These are phyloP conservation scores for Hippopotamus amphibius DNA, from an alignment of 2,113 vertebrate genomes.

Conservation along the genomic window DNA sequence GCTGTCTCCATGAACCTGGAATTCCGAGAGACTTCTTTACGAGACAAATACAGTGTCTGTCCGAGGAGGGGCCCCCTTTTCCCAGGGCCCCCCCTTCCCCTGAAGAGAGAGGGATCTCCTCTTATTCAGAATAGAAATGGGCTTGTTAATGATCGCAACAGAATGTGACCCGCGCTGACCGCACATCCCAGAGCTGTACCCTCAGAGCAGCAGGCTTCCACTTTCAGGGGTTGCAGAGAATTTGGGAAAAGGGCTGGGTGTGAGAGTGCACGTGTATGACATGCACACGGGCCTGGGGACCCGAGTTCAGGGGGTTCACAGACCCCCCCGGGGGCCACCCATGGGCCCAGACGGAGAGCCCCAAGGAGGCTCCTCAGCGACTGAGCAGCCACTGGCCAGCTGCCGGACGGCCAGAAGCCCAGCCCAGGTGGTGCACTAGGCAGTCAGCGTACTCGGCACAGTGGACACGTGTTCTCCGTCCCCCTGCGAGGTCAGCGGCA, in stretches of 20 bases:
- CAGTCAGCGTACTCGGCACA: neutral
- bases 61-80: neutral
- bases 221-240: neutral
- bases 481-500: no score
- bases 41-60: neutral
- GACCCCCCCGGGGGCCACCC: neutral
- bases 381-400: rapidly evolving
- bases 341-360: neutral
- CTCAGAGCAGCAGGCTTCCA: neutral
- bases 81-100: neutral
- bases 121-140: neutral
- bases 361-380: neutral
- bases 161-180: neutral
- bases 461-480: rapidly evolving
- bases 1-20: neutral
- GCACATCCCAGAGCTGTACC: neutral
- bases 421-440: neutral
- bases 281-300: rapidly evolving
- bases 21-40: neutral
- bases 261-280: neutral
- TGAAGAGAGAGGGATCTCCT: neutral
- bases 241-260: neutral
- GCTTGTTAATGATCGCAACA: neutral
- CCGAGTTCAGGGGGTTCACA: neutral
- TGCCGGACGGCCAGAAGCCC: rapidly evolving